phyloP scores from a whole-genome alignment of 2,888 invertebrate genomes.

The Amblyteles armatorius region DNA sequence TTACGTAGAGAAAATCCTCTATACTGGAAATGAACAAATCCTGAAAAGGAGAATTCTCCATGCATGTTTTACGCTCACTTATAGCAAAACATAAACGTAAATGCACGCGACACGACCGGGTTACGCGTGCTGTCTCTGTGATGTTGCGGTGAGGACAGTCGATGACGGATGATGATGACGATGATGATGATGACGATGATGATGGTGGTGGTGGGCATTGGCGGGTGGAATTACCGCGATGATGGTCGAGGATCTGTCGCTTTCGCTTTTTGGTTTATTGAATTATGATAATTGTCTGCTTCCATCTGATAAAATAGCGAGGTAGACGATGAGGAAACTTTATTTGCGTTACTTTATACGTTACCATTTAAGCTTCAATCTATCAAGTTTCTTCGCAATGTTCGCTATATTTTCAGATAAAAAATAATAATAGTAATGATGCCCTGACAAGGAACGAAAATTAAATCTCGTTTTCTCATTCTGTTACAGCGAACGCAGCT shows the following conservation, averaged over 20 bases:
- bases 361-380: not conserved
- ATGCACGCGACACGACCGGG: slow-evolving; percentile 65
- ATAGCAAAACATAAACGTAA: slow-evolving; percentile 53
- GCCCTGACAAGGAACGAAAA: not conserved
- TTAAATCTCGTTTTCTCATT: slow-evolving; percentile 54
- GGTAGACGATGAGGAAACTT: slow-evolving; percentile 15
- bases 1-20: not conserved
- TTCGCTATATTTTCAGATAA: slow-evolving; percentile 46
- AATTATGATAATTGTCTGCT: slow-evolving; percentile 40
- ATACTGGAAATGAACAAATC: slow-evolving; percentile 18
- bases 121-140: slow-evolving; percentile 55
- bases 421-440: slow-evolving; percentile 10
- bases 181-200: slow-evolving; percentile 57
- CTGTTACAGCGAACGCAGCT: slow-evolving; percentile 84
- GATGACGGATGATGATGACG: slow-evolving; percentile 58
- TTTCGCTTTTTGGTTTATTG: slow-evolving; percentile 64
- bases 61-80: slow-evolving; percentile 67
- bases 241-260: slow-evolving; percentile 67
- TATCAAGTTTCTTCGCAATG: slow-evolving; percentile 18
- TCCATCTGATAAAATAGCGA: slow-evolving; percentile 40
- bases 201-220: slow-evolving; percentile 67
- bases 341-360: not conserved
- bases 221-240: slow-evolving; percentile 60
- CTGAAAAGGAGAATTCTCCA: slow-evolving; percentile 36
- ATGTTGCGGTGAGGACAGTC: slow-evolving; percentile 60